Evolutionary conservation across 2,888 invertebrate genomes (phyloP), one percentile per base, ranked within the genome.

Genomic region (Scaeva pyrastri): DNA sequence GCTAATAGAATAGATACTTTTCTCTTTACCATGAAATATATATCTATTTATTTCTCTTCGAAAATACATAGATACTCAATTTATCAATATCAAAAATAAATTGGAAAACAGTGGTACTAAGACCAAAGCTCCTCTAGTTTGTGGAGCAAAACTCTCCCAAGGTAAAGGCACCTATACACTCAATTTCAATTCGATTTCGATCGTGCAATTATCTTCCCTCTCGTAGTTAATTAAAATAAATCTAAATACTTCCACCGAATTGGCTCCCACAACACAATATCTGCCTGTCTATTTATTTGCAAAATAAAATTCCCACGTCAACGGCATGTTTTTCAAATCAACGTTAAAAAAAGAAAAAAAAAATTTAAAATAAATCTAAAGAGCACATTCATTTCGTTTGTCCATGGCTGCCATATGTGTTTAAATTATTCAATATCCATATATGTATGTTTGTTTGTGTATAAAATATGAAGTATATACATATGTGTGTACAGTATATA

Each of bases 241-340:
- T 66, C 21, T 66, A 50, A 66, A 66, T 66, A 36, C 50, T 50
- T 66, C 48, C 66, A 66, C 21, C 36, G 36, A 66, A 36, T 48
- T 48, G 48, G 2, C 36, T 50, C 2, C 52, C 21, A 21, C 21
- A 6, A 21, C 12, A 10, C 12, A 10, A 11, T 12, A 7, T 3
- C 11, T 39, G 10, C 12, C 7, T 12, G 10, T 41, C 8, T n/a
- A 31, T 16, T 45, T 45, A n/a, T n/a, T n/a, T 41, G 43, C 11
- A 36, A 72, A 45, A 45, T 58, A 26, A 48, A 68, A 58, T 68
- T 70, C 58, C 14, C 39, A 50, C 26, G 58, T 70, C 75, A 66
- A 16, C 55, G 23, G 45, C 45, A 75, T 76, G 58, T 68, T 70
- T 76, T 70, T 21, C 68, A 68, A 58, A 60, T 60, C 39, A 58